phyloP scores from a whole-genome alignment of 1,140 invertebrate species.

The Drosophila repleta region DNA sequence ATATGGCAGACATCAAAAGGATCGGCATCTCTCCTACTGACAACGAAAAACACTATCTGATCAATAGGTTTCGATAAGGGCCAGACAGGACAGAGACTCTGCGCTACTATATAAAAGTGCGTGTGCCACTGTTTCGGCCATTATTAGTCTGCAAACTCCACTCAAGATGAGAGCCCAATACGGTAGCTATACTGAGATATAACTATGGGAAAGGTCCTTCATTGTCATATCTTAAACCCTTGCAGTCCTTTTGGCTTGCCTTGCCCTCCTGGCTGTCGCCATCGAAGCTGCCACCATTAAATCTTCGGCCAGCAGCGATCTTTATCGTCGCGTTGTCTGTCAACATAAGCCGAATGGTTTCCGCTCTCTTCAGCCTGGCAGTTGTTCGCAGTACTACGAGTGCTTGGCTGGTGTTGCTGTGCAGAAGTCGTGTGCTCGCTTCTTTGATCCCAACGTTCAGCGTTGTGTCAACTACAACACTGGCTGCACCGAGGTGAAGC shows the following conservation, averaged over 20 bases:
- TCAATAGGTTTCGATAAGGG: slow-evolving; percentile 7
- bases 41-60: slow-evolving; percentile 8
- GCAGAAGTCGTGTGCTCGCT: not conserved
- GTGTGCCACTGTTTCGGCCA: not conserved
- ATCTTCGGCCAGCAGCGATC: not conserved
- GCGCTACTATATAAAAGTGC: slow-evolving; percentile 2
- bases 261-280: slow-evolving; percentile 5
- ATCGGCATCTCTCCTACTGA: slow-evolving; percentile 4
- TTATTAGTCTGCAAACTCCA: not conserved
- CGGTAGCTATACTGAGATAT: slow-evolving; percentile 4
- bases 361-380: not conserved
- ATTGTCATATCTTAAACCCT: not conserved
- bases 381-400: slow-evolving; percentile 8
- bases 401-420: slow-evolving; percentile 4
- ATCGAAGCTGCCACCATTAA: slow-evolving; percentile 2
- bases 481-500: not conserved
- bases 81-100: not conserved
- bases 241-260: slow-evolving; percentile 23
- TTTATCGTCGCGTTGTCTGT: slow-evolving; percentile 2
- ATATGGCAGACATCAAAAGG: slow-evolving; percentile 26
- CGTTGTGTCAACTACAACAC: slow-evolving; percentile 8
- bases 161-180: slow-evolving; percentile 16
- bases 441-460: slow-evolving; percentile 7
- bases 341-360: not conserved
- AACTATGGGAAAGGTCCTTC: not conserved